Evolutionary conservation across 2,113 vertebrate species (phyloP), one percentile per base, ranked within the genome.

Genomic region (Taurulus bubalis): DNA sequence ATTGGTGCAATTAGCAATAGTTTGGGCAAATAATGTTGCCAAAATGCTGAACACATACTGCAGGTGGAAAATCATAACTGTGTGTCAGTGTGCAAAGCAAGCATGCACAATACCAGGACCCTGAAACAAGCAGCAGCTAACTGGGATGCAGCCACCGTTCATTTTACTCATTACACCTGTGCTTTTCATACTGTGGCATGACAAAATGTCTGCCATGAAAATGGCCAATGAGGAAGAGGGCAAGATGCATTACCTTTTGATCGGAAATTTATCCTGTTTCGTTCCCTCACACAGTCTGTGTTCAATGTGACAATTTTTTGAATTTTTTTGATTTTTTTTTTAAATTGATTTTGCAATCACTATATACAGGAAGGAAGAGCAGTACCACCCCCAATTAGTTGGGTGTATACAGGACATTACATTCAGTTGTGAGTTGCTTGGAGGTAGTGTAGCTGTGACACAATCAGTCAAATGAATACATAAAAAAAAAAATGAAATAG

Each of bases 161-260:
- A 67, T 69, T 49, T 45, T 15, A n/a, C 47, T 34, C 45, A 36
- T 28, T 38, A 68, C 45, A 53, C 53, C 22, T n/a, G 20, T 32
- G 38, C 51, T 36, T 49, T 58, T 65, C 60, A 26, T 79, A n/a
- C 36, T 14, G 36, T 47, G 36, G 60, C n/a, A 20, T 58, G 32
- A 77, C 56, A 42, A 85, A 77, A 78, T 64, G 64, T 68, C 83
- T 77, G 14, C 22, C 0, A 0, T 68, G 42, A 26, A 38, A 47
- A 34, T 8, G 42, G 56, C 11, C 32, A 3, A 2, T 32, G 49
- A 42, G 34, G 18, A 34, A 4, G 36, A 12, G 8, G 12, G 14
- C 7, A n/a, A 16, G 12, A 56, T 55, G n/a, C 55, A 4, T 30
- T 28, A 1, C 15, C 38, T 28, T 66, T 66, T 16, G 12, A 10